Evolutionary conservation across 2,113 vertebrate genomes (phyloP).

Genomic region (Thymallus thymallus): DNA sequence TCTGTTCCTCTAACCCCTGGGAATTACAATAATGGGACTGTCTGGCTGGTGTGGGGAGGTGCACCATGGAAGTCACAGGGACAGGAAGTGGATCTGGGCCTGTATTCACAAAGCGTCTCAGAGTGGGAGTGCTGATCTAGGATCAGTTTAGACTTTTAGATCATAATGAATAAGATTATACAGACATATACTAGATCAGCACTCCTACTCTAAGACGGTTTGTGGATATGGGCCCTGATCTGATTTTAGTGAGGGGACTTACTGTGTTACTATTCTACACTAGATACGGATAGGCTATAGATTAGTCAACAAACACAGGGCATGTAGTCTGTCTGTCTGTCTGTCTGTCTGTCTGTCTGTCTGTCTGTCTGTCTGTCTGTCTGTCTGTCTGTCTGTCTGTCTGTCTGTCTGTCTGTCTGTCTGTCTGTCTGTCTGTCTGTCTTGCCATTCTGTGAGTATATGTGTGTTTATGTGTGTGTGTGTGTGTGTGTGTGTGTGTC

Average conservation of each 20-base stretch:
- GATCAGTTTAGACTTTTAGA: too few species aligned
- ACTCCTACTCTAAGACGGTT: too few species aligned
- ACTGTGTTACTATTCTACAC: neutral
- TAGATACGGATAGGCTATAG: neutral
- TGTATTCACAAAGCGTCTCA: neutral
- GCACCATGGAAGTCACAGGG: neutral
- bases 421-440: neutral
- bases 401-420: neutral
- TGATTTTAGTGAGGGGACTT: too few species aligned
- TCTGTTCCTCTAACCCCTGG: neutral
- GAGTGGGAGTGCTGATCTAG: neutral
- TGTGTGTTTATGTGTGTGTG: neutral
- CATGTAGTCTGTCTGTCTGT: neutral
- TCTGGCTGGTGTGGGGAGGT: neutral
- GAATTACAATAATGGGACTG: neutral
- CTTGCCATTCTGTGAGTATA: neutral
- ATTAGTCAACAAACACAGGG: neutral
- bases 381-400: neutral
- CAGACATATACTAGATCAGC: too few species aligned
- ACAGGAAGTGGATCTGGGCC: neutral
- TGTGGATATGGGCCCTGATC: too few species aligned
- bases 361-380: neutral
- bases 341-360: neutral
- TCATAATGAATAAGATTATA: too few species aligned
- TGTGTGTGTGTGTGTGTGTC: neutral